Percentiles rank a stretch among this genome's conserved stretches.
phyloP scores from a whole-genome alignment of 2,888 invertebrate genomes.

The Gerris lacustris region DNA sequence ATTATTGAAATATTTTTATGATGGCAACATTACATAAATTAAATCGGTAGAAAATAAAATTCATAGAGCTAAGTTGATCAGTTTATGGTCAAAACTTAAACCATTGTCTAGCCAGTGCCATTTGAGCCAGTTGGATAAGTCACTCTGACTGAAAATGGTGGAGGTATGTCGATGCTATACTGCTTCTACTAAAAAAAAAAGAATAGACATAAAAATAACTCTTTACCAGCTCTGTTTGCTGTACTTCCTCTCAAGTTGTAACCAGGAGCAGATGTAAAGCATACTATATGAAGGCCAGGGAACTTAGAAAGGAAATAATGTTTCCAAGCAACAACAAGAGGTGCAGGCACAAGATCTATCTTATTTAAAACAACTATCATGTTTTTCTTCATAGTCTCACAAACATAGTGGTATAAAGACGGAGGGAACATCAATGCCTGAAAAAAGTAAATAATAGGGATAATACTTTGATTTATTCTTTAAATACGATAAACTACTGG shows the following conservation, averaged over 20 bases:
- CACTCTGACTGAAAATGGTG: too few species aligned
- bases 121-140: too few species aligned
- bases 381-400: conserved; percentile 59
- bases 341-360: conserved; percentile 72
- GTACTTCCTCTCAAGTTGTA: conserved; percentile 52
- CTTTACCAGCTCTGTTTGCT: conserved; percentile 42
- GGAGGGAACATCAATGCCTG: conserved; percentile 80
- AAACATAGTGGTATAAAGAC: conserved; percentile 67
- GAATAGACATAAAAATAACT: neutral
- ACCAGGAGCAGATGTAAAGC: conserved; percentile 71
- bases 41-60: too few species aligned
- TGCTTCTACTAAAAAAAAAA: too few species aligned
- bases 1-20: too few species aligned
- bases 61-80: too few species aligned
- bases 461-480: neutral
- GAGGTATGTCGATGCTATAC: too few species aligned
- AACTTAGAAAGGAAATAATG: conserved; percentile 58
- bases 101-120: too few species aligned
- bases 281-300: conserved; percentile 60
- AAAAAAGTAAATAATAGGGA: conserved; percentile 27
- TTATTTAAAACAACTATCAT: conserved; percentile 85
- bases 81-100: too few species aligned
- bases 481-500: too few species aligned
- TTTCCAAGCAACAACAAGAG: conserved; percentile 77
- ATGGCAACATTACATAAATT: too few species aligned